These are phyloP conservation scores for Drosophila sp. DNA, from an alignment of 1,140 invertebrate species.

Conservation along the genomic window DNA sequence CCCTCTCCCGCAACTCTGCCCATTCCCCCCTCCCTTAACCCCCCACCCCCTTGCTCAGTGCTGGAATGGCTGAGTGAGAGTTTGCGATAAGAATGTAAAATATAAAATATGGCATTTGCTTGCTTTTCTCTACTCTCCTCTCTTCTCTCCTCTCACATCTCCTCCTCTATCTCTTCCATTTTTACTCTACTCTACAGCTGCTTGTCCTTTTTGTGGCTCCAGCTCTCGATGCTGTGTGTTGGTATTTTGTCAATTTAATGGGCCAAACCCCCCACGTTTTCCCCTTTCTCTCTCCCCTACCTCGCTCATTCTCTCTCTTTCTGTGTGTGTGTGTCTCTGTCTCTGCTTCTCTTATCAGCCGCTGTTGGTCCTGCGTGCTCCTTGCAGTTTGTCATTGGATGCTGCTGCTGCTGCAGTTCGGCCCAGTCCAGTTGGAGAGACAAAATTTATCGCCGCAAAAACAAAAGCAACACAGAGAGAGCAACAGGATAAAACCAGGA, in stretches of 20 bases:
- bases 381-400: constrained; percentile 81
- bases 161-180: constrained; percentile 24
- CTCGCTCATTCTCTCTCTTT: neutral
- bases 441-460: constrained; percentile 70
- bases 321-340: constrained; percentile 3
- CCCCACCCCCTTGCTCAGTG: neutral
- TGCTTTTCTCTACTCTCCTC: constrained; percentile 25
- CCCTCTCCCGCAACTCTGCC: neutral
- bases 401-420: constrained; percentile 40
- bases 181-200: constrained; percentile 48
- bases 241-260: constrained; percentile 82
- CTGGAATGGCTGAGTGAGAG: constrained; percentile 80
- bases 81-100: constrained; percentile 83
- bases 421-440: constrained; percentile 41
- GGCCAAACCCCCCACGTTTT: constrained; percentile 55
- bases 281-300: neutral
- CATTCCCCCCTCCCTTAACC: constrained; percentile 11
- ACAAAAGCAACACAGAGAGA: constrained; percentile 23
- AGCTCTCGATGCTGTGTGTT: constrained; percentile 57
- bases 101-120: constrained; percentile 80
- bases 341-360: constrained; percentile 65
- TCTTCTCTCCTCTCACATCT: constrained; percentile 28
- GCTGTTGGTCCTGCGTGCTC: constrained; percentile 48
- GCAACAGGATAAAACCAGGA: constrained; percentile 73
- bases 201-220: constrained; percentile 42